phyloP scores from a whole-genome alignment of 1,140 invertebrate species.

The Mizuhopecten yessoensis region DNA sequence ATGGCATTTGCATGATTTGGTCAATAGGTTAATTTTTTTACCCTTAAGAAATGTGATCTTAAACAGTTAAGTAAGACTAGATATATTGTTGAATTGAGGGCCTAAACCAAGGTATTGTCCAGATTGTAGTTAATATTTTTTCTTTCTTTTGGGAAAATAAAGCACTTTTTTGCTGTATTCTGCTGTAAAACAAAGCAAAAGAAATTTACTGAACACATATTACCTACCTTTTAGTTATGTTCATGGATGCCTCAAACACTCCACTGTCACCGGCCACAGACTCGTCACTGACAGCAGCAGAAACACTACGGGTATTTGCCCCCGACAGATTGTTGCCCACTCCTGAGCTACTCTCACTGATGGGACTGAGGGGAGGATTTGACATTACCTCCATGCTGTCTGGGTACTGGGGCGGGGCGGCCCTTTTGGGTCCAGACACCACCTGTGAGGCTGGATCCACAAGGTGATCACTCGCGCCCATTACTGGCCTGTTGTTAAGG shows the following conservation, averaged over 20 bases:
- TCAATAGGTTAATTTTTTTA: no score
- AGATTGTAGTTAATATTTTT: no score
- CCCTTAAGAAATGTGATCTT: no score
- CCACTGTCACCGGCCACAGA: slow-evolving; percentile 98
- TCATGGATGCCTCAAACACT: slow-evolving; percentile 94
- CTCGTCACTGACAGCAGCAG: slow-evolving; percentile 97
- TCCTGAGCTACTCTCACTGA: slow-evolving; percentile 85
- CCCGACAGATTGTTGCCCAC: slow-evolving; percentile 82
- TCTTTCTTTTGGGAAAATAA: no score
- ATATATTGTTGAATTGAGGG: no score
- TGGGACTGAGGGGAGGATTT: slow-evolving; percentile 88
- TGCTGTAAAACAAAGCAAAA: no score
- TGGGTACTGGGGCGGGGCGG: slow-evolving; percentile 56
- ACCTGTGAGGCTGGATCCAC: not conserved
- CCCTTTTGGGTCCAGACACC: slow-evolving; percentile 51
- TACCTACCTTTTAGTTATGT: slow-evolving; percentile 60
- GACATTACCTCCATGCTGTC: slow-evolving; percentile 77
- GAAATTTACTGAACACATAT: no score
- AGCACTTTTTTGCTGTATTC: no score
- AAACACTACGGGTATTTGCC: slow-evolving; percentile 86
- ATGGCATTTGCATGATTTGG: no score
- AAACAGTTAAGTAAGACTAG: no score
- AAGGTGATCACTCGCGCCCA: slow-evolving; percentile 27
- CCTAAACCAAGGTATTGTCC: no score
- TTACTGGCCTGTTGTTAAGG: not conserved